These are phyloP conservation scores for Tupaia tana DNA, from an alignment of 2,113 vertebrate genomes.

Conservation along the genomic window DNA sequence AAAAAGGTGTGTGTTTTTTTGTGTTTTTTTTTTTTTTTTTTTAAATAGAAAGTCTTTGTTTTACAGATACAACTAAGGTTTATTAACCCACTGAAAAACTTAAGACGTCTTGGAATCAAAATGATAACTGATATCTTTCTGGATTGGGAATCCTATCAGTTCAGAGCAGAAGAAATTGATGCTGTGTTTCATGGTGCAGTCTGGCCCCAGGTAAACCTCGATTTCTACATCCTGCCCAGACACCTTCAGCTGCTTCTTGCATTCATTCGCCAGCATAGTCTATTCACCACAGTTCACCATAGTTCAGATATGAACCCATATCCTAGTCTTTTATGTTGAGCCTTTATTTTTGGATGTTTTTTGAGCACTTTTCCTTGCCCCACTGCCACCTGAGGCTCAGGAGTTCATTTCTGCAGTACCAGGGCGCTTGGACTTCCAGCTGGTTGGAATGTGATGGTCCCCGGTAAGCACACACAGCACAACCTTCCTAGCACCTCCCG, in stretches of 20 bases:
- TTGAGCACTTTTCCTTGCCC: not conserved
- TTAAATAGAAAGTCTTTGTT: slow-evolving; percentile 52
- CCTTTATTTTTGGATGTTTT: slow-evolving; percentile 6
- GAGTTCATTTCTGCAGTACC: not conserved
- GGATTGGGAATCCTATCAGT: slow-evolving; percentile 92
- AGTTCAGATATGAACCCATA: not conserved
- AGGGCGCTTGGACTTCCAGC: not conserved
- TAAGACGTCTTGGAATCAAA: slow-evolving; percentile 94
- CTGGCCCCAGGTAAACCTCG: slow-evolving; percentile 93
- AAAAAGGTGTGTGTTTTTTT: no score
- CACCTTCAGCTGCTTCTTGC: not conserved
- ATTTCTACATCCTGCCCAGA: not conserved
- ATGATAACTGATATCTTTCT: slow-evolving; percentile 94
- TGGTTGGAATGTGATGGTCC: not conserved
- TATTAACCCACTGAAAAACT: slow-evolving; percentile 94
- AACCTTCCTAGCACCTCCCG: not conserved
- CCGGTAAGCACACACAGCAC: not conserved
- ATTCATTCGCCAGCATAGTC: not conserved
- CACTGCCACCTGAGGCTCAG: not conserved
- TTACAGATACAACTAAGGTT: slow-evolving; percentile 91
- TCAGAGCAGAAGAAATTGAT: slow-evolving; percentile 93
- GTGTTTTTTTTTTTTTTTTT: no score
- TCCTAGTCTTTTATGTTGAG: not conserved
- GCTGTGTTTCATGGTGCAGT: slow-evolving; percentile 93
- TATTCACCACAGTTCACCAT: no score